Evolutionary conservation across 2,113 vertebrate species (phyloP).

Genomic region (Trachemys scripta): DNA sequence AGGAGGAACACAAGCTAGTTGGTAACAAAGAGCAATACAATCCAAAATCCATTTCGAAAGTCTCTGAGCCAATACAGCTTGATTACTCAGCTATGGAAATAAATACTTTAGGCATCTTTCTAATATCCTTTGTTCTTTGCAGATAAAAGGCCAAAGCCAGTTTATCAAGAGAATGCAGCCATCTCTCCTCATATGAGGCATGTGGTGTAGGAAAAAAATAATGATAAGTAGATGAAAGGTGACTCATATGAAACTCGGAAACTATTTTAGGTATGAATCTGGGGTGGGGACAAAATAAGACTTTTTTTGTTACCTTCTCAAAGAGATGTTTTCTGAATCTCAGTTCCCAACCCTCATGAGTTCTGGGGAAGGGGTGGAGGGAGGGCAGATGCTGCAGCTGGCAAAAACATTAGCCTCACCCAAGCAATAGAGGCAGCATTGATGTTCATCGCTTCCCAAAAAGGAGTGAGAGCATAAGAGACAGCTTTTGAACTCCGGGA

Average conservation of each 20-base stretch:
- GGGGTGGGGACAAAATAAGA: neutral
- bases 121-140: neutral
- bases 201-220: neutral
- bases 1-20: neutral
- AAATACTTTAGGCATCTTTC: neutral
- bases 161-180: neutral
- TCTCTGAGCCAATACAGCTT: neutral
- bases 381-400: too few species aligned
- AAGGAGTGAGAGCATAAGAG: too few species aligned
- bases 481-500: too few species aligned
- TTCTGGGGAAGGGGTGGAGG: too few species aligned
- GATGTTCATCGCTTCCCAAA: too few species aligned
- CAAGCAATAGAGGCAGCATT: too few species aligned
- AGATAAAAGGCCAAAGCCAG: neutral
- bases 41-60: neutral
- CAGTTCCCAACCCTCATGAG: too few species aligned
- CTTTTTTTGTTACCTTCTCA: neutral
- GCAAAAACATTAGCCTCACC: too few species aligned
- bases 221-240: neutral
- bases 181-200: neutral
- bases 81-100: neutral
- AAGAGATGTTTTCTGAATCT: too few species aligned
- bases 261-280: neutral
- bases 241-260: neutral
- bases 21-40: neutral